Base-by-base conservation (phyloP, 30 jellyfish, hydroid and myxozoan genomes). In the Catostylus mosaicus region DNA sequence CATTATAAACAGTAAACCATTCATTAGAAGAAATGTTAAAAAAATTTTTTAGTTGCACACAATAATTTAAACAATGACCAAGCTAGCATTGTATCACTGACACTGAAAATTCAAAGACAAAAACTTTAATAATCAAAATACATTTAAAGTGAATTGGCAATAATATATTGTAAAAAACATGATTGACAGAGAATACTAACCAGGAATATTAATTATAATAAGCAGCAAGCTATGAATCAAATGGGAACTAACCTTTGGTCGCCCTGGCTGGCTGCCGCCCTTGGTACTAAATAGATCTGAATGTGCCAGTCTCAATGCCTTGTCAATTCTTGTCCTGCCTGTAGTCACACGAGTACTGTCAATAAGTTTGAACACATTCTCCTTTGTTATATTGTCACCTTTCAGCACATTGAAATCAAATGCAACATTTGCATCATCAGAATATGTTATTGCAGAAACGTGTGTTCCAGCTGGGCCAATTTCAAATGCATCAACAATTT, bases 301-400 rank as follows among this genome's bases (percentile, higher is more conserved):
- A 52, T 90, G 80, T 18, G 99, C 99, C 73, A 83, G 31, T 52
- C 89, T 54, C 54, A 95, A 76, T 2, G 99, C 99, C 84, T 75
- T 61, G 75, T 95, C 99, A 68, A 95, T 95, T 68, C 99, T 84
- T 36, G 99, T 95, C 61, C 85, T 96, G 6, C 99, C 99, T 6
- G 61, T 62, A 0, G 99, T 88, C 27, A 71, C 96, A 3, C 82
- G 22, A 69, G 89, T 95, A 26, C 60, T 65, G 40, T 88, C 96
- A 20, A 95, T 77, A 27, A 50, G 90, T 67, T 83, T 89, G 69
- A 83, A 92, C 2, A 95, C 88, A 75, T 84, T 89, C 40, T 80
- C 97, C 77, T 79, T 85, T 26, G 89, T 95, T 45, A 95, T 63
- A 50, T 78, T 80, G 26, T 33, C 85, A 11, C 99, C 99, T 30